Evolutionary conservation across 2,888 invertebrate species (phyloP).

Genomic region (Hesperia comma): DNA sequence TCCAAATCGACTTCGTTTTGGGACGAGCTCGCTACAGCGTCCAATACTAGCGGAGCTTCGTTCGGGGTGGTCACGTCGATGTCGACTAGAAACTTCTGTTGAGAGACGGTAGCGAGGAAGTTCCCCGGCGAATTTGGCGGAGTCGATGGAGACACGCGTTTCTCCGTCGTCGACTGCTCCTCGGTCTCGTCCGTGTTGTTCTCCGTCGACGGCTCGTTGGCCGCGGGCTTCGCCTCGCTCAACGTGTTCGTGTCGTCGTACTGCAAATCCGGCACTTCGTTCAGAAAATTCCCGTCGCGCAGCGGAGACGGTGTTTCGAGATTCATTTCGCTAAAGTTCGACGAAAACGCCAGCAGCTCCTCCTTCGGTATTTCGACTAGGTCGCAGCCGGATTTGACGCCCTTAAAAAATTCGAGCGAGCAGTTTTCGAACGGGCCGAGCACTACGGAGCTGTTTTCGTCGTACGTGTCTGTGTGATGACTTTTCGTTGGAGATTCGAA

Average conservation of each 20-base stretch:
- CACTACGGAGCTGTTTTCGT: constrained; percentile 82
- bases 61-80: constrained; percentile 59
- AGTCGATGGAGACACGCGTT: constrained; percentile 68
- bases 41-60: constrained; percentile 46
- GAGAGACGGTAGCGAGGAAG: constrained; percentile 68
- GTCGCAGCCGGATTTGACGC: constrained; percentile 72
- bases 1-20: constrained; percentile 67
- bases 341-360: constrained; percentile 80
- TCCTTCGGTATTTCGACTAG: constrained; percentile 72
- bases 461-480: constrained; percentile 74
- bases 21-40: constrained; percentile 20
- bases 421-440: constrained; percentile 84
- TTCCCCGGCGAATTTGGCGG: constrained; percentile 77
- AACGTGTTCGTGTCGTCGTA: constrained; percentile 63
- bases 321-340: constrained; percentile 80
- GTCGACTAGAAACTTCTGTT: constrained; percentile 69
- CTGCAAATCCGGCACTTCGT: constrained; percentile 74
- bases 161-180: constrained; percentile 66
- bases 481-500: constrained; percentile 77
- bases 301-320: constrained; percentile 77
- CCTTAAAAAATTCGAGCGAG: constrained; percentile 78
- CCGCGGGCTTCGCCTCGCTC: constrained; percentile 57
- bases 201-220: constrained; percentile 51
- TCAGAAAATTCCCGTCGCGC: constrained; percentile 74
- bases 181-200: constrained; percentile 58